Evolutionary conservation across 2,888 invertebrate species (phyloP).

Genomic region (Platyscelio sp.): DNA sequence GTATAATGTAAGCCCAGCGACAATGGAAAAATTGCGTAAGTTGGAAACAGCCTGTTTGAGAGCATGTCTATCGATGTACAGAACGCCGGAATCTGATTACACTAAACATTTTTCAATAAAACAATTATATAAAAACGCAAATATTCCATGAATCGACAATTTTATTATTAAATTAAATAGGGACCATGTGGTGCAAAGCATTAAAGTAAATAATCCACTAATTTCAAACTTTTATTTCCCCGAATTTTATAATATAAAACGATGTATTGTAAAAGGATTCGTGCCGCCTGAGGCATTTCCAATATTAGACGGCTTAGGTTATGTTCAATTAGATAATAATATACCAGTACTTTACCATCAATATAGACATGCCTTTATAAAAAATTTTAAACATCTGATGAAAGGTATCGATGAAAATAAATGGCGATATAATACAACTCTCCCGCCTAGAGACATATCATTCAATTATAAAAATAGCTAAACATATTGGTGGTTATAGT

Average conservation of each 20-base stretch:
- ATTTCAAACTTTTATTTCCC: neutral
- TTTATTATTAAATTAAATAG: constrained; percentile 14
- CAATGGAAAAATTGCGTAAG: neutral
- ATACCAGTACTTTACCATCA: neutral
- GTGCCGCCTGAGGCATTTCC: constrained; percentile 13
- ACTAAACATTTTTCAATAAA: neutral
- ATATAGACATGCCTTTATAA: constrained; percentile 6
- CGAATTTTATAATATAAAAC: no score
- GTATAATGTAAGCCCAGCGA: neutral
- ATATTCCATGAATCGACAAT: constrained; percentile 10
- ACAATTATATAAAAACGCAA: neutral
- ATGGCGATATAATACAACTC: no score
- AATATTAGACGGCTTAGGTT: neutral
- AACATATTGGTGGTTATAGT: no score
- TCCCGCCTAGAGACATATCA: no score
- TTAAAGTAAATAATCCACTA: neutral
- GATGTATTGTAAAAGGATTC: neutral
- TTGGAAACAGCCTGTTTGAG: neutral
- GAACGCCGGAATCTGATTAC: neutral
- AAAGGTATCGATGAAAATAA: no score
- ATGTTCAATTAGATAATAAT: neutral
- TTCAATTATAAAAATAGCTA: no score
- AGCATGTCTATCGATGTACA: neutral
- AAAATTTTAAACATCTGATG: neutral
- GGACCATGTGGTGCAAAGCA: constrained; percentile 3